Evolutionary conservation across 2,888 invertebrate genomes (phyloP), one percentile per base, ranked within the genome.

Genomic region (Oxycera nigricornis): DNA sequence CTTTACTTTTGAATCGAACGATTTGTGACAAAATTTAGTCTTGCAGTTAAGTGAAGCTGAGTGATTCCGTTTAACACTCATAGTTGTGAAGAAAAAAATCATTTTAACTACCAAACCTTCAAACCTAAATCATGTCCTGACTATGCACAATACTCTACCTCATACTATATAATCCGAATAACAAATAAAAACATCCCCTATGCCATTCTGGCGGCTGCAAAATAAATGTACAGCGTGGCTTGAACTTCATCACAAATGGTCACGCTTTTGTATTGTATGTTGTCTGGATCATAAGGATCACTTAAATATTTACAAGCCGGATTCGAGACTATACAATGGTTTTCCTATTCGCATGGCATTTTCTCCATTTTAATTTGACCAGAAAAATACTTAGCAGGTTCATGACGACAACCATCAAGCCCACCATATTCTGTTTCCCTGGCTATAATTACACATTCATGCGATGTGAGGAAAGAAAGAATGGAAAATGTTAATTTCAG

Each of bases 401-500:
- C 41, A 22, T 65, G 65, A 41, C 39, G 41, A 35, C 26, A 65
- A 41, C 39, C 65, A 65, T 41, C 11, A 26, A 61, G 17, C 17
- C 26, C 31, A 17, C 31, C 31, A 24, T 65, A 39, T 41, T 24
- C 24, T 9, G 24, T 6, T 62, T 17, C 65, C 26, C 41, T 24
- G 20, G 55, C 41, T 31, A 24, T 70, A 70, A 70, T 70, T 70
- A 70, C 52, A 52, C 70, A 70, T 70, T 70, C 70, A 70, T 52
- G 52, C 26, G 24, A 70, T 52, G 31, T 70, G 31, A 35, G 55
- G 70, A 24, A 70, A 55, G 52, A 52, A 55, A 55, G 52, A 52
- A 55, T 30, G 24, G 70, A 30, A 70, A 70, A 70, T 70, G 70
- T 55, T 70, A 70, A 70, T 70, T 70, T 70, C 31, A 55, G 55